Percentiles rank a stretch among this genome's conserved stretches.
phyloP scores from a whole-genome alignment of 1,140 invertebrate genomes.

The Vanessa tameamea region DNA sequence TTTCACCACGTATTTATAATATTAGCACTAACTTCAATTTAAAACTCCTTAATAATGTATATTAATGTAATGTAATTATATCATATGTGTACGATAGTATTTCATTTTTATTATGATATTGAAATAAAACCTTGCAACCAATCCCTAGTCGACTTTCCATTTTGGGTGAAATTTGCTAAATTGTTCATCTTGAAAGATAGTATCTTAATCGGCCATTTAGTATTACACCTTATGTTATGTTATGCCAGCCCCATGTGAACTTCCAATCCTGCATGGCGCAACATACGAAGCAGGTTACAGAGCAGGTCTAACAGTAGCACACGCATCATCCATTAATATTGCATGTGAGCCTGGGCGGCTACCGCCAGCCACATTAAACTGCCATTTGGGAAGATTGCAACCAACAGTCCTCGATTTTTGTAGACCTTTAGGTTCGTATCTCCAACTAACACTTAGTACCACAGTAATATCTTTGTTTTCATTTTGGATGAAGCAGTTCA shows the following conservation, averaged over 20 bases:
- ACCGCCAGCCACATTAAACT: conserved; percentile 81
- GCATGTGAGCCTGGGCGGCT: conserved; percentile 85
- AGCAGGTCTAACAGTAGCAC: conserved; percentile 88
- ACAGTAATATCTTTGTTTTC: too few species aligned
- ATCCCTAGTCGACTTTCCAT: too few species aligned
- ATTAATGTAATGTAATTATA: too few species aligned
- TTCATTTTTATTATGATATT: too few species aligned
- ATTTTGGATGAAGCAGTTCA: too few species aligned
- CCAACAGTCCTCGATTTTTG: conserved; percentile 76
- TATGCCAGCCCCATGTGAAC: conserved; percentile 85
- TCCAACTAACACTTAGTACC: not conserved
- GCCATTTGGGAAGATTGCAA: conserved; percentile 85
- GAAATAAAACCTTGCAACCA: too few species aligned
- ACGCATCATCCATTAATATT: conserved; percentile 86
- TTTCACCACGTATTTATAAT: too few species aligned
- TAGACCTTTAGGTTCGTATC: conserved; percentile 63
- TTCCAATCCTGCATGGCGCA: conserved; percentile 86
- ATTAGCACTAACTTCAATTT: not conserved
- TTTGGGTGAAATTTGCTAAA: too few species aligned
- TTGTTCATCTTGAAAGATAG: too few species aligned
- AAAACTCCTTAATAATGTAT: not conserved
- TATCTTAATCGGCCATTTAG: not conserved
- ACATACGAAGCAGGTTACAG: conserved; percentile 89
- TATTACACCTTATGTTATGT: not conserved
- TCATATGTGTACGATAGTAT: too few species aligned